These are phyloP conservation scores for Phasianus colchicus DNA, from an alignment of 2,113 vertebrate genomes.

Conservation along the genomic window DNA sequence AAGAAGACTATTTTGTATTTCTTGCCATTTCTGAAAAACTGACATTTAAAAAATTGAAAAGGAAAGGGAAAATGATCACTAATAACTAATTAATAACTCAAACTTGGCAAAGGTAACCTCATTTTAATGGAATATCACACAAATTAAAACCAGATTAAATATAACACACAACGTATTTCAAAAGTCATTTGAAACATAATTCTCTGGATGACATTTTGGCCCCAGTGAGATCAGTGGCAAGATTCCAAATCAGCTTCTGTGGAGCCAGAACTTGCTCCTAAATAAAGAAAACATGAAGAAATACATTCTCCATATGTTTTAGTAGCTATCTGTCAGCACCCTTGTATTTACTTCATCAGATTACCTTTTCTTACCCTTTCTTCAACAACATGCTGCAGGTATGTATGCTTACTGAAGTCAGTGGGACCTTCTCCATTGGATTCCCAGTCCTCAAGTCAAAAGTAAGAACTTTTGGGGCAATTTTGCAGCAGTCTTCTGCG, in stretches of 20 bases:
- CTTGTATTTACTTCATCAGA: background rate
- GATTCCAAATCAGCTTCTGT: background rate
- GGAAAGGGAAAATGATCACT: conserved; percentile 9
- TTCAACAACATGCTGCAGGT: background rate
- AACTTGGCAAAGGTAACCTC: background rate
- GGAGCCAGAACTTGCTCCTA: background rate
- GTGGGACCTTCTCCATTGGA: background rate
- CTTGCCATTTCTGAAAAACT: conserved; percentile 19
- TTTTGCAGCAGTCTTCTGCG: background rate
- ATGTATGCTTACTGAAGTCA: background rate
- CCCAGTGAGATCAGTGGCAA: background rate
- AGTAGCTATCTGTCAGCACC: background rate
- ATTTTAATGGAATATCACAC: conserved; percentile 13
- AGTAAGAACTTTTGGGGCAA: background rate
- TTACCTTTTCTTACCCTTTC: background rate
- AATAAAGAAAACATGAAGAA: background rate
- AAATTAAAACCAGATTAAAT: conserved; percentile 39
- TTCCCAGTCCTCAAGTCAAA: background rate
- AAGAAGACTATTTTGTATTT: conserved; percentile 10
- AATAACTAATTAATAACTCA: conserved; percentile 47
- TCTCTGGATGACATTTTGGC: conserved; percentile 6
- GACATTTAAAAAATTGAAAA: conserved; percentile 37
- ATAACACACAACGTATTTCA: background rate
- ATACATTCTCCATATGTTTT: background rate
- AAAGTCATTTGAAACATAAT: conserved; percentile 15